Percentiles rank a stretch among this genome's conserved stretches.
Conservation (phyloP, 2,113 vertebrate genomes). For the Gopherus flavomarginatus region DNA sequence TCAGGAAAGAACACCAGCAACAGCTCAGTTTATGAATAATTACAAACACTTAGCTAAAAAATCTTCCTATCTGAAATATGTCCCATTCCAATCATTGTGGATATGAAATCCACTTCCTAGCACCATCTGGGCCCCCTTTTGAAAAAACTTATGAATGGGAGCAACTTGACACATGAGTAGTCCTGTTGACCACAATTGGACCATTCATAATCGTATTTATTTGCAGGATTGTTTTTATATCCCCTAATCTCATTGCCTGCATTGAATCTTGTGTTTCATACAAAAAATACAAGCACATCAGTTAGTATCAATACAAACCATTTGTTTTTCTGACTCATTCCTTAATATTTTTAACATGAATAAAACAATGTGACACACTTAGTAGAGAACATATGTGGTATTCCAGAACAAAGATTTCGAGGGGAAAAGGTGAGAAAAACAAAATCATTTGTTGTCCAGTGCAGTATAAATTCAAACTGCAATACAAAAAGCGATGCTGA, state of each 20-base stretch:
- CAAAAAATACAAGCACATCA: not conserved
- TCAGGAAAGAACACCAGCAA: not conserved
- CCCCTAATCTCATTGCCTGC: not conserved
- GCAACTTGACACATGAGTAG: not conserved
- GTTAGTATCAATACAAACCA: fast-evolving
- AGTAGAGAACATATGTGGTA: not conserved
- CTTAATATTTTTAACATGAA: not conserved
- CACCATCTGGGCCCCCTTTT: not conserved
- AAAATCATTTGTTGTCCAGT: not conserved
- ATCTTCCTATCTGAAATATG: not conserved
- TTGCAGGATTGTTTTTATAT: not conserved
- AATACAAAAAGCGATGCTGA: not conserved
- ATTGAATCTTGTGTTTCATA: fast-evolving
- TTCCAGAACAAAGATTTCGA: not conserved
- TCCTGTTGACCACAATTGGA: not conserved
- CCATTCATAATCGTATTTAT: not conserved
- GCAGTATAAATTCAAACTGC: not conserved
- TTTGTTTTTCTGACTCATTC: not conserved
- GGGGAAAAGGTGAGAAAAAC: not conserved
- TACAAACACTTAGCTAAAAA: not conserved
- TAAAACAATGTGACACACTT: not conserved
- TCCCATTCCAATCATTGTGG: not conserved
- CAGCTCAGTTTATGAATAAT: not conserved
- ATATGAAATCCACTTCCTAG: not conserved
- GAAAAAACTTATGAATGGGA: not conserved